phyloP scores from a whole-genome alignment of 1,140 invertebrate genomes.

The Trachelipus rathkii region DNA sequence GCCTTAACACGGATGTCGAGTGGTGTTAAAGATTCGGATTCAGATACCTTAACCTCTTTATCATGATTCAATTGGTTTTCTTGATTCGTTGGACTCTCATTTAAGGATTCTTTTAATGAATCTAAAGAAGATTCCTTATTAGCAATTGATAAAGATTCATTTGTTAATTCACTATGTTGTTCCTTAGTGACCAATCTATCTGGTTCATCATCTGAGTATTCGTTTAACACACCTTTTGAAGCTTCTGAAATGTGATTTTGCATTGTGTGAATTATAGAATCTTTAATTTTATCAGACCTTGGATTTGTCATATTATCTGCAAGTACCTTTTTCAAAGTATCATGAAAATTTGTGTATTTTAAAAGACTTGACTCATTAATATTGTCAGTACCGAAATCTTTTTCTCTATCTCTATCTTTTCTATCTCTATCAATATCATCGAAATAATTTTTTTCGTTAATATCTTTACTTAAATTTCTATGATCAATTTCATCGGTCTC shows the following conservation, averaged over 20 bases:
- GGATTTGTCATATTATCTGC: not conserved
- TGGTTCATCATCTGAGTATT: not conserved
- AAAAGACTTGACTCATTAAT: not conserved
- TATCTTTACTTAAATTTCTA: no score
- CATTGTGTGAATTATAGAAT: not conserved
- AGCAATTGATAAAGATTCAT: no score
- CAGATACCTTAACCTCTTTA: not conserved
- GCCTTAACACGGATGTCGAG: constrained; percentile 46
- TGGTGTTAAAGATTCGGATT: constrained; percentile 21
- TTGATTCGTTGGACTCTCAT: not conserved
- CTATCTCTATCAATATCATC: not conserved
- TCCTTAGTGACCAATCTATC: not conserved
- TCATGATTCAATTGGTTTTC: not conserved
- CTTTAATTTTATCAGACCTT: not conserved
- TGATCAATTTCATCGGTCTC: not conserved
- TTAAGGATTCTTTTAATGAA: not conserved
- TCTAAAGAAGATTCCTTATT: not conserved
- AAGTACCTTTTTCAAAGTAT: not conserved
- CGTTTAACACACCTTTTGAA: not conserved
- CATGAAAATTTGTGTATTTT: not conserved
- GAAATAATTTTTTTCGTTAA: not conserved
- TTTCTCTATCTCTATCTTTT: not conserved
- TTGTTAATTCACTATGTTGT: no score
- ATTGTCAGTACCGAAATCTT: not conserved
- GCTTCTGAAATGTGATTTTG: not conserved